Evolutionary conservation across 2,797 vertebrate species (phyloP), one percentile per base, ranked within the genome.

Genomic region (Ataeniobius toweri): DNA sequence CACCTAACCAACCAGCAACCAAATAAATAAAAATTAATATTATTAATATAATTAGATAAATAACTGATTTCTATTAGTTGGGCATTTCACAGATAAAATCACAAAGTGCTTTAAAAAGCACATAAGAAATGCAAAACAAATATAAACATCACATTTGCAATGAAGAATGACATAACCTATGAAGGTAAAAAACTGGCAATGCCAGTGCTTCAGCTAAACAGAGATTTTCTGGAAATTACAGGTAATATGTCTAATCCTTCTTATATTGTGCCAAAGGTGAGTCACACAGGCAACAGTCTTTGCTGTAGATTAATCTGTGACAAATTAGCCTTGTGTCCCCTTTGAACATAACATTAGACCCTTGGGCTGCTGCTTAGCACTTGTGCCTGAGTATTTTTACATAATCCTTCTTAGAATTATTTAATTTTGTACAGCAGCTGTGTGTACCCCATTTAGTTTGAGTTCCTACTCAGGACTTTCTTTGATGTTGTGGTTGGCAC

Each of bases 271-370:
- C 85, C 82, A 83, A 73, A 87, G 83, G 83, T 76, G 84, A 88
- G 78, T 85, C 81, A 83, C 74, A 0, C 50, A 82, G 72, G 79
- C 77, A 81, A 73, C 77, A 78, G 80, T 87, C 22, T 86, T 73
- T 12, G 80, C 80, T 90, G 87, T 84, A 85, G 71, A 89, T 82
- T 77, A 69, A 86, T 85, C 85, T 74, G 72, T 63, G 67, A 83
- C 39, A 79, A 82, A 78, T 89, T 76, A 80, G 82, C 89, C 71
- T 31, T 16, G 36, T 65, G 81, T 84, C 79, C 70, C 68, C 41
- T 75, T 59, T 31, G 58, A 82, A 81, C 1, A 6, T 70, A 70
- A 80, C 68, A 91, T 85, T 79, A 86, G 75, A 73, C 20, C 53
- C 51, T 71, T 74, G 51, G 67, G 67, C 44, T 71, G 61, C 50